These are phyloP conservation scores for Orbicella faveolata DNA, from an alignment of 64 coral and sea anemone genomes.

Conservation along the genomic window DNA sequence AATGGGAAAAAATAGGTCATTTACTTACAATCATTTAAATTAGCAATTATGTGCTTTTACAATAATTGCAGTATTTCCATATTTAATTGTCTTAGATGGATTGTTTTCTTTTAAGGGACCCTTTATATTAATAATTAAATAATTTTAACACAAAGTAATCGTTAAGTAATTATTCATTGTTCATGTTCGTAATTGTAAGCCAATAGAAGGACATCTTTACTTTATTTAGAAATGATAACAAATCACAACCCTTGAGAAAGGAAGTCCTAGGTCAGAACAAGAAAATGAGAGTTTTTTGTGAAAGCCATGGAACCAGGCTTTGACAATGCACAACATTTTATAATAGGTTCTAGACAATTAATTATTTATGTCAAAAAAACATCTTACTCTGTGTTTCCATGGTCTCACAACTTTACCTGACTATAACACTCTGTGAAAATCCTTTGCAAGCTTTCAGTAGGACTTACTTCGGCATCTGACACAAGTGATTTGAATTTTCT, in stretches of 20 bases:
- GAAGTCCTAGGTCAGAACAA: not conserved
- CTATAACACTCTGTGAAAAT: conserved; percentile 2
- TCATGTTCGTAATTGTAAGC: conserved; percentile 15
- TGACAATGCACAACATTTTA: not conserved
- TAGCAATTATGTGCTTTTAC: too few relatives aligned
- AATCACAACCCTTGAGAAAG: not conserved
- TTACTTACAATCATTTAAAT: too few relatives aligned
- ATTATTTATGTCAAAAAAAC: conserved; percentile 18
- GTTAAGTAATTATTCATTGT: not conserved
- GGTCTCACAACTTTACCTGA: conserved; percentile 18
- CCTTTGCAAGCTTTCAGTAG: conserved; percentile 20
- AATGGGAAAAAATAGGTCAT: too few relatives aligned
- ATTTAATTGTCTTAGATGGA: too few relatives aligned
- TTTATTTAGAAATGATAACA: not conserved
- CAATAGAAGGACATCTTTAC: not conserved
- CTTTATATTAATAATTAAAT: conserved; percentile 36
- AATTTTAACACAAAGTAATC: not conserved
- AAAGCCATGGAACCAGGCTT: not conserved
- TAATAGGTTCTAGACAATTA: not conserved
- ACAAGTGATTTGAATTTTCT: not conserved
- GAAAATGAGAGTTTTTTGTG: not conserved
- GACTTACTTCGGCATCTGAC: not conserved
- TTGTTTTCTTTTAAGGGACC: not conserved
- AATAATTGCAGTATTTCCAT: too few relatives aligned
- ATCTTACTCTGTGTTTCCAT: conserved; percentile 34